Evolutionary conservation across 2,113 vertebrate genomes (phyloP), one percentile per base, ranked within the genome.

Genomic region (Microcebus tavaratra): DNA sequence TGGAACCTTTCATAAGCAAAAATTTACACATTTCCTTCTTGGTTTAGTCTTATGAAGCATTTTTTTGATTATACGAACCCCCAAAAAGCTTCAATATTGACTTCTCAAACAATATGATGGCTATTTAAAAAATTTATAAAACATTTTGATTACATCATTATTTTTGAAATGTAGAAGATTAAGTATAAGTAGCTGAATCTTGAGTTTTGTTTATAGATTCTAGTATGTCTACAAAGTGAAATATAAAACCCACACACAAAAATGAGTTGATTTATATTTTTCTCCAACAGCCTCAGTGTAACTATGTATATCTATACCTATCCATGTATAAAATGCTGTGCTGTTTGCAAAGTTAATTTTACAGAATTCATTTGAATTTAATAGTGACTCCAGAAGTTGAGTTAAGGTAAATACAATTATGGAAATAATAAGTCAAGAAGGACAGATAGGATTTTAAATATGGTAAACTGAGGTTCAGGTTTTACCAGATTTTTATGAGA

Each of bases 311-410:
- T 85, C 27, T 93, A 6, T 6, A 50, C 11, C 48, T 88, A 67
- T 80, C n/a, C 88, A 31, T 31, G 8, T 68, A 80, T 34, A 67
- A 79, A 63, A 79, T 94, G 13, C 36, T 92, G 2, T 53, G 5
- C 20, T 94, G 13, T 90, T 88, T 79, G 20, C 50, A 94, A 78
- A 86, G 29, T 73, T 14, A 59, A 67, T 79, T 86, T 96, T 79
- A 88, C 36, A 59, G 34, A 73, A 89, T 67, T 50, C 21, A 23
- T 92, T 96, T 93, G 39, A 34, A 23, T 68, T 75, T 93, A 50
- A 59, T 9, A 23, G 11, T 68, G 68, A 18, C 18, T 90, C 55
- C 18, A 18, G 17, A 94, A 92, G 8, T 78, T 42, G 53, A 86
- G 8, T 89, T 87, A 78, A 27, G 5, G 8, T 75, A 59, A 14